Conservation (phyloP, 2,888 invertebrate species). For the Disparrhopalites patrizii region DNA sequence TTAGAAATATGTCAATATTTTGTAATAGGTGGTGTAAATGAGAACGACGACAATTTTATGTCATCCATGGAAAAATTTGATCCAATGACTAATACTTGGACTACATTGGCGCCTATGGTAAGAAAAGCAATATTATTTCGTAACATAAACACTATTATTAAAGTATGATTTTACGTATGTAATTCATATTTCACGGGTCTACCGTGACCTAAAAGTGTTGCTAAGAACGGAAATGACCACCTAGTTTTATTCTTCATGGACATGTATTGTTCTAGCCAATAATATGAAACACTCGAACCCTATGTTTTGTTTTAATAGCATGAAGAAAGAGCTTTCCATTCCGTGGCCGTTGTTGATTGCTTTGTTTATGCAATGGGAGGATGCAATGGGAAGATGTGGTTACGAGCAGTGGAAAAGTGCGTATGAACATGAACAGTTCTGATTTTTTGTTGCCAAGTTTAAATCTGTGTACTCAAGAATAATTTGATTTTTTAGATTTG, state of each 20-base stretch:
- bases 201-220: too few relatives aligned
- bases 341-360: slow-evolving; percentile 50
- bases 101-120: slow-evolving; percentile 49
- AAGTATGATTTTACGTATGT: too few relatives aligned
- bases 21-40: slow-evolving; percentile 46
- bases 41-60: slow-evolving; percentile 44
- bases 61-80: slow-evolving; percentile 50
- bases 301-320: slow-evolving; percentile 33
- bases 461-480: slow-evolving; percentile 2
- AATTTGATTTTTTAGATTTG: slow-evolving; percentile 44
- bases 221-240: too few relatives aligned
- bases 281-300: too few relatives aligned
- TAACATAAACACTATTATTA: neutral
- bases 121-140: neutral
- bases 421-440: neutral
- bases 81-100: slow-evolving; percentile 49
- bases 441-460: slow-evolving; percentile 5
- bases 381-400: slow-evolving; percentile 49
- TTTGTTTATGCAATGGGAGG: slow-evolving; percentile 50
- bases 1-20: too few relatives aligned
- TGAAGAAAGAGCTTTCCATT: slow-evolving; percentile 49
- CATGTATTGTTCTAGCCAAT: too few relatives aligned
- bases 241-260: too few relatives aligned
- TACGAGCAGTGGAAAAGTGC: slow-evolving; percentile 50
- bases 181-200: too few relatives aligned